phyloP scores from a whole-genome alignment of 2,797 vertebrate genomes.

The Falco naumanni region DNA sequence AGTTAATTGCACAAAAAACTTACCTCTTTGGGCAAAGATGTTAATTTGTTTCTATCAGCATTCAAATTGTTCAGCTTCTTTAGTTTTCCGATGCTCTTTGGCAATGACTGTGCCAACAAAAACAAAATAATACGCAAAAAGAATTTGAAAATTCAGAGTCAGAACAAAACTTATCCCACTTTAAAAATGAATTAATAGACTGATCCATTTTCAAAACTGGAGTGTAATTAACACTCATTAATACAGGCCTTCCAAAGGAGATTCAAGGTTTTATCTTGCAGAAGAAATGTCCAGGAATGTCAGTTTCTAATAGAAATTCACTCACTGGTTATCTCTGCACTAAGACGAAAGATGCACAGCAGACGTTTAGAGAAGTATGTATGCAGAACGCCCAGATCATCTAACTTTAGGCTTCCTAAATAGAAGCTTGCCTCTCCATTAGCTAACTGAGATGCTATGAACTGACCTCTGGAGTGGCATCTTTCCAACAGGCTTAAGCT shows the following conservation, averaged over 20 bases:
- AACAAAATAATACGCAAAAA: not conserved
- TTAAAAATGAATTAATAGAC: not conserved
- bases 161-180: not conserved
- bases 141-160: not conserved
- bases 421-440: not conserved
- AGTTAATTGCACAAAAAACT: conserved; percentile 47
- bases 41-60: conserved; percentile 94
- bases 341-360: not conserved
- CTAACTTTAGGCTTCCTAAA: not conserved
- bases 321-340: not conserved
- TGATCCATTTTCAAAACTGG: not conserved
- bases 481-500: not conserved
- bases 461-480: not conserved
- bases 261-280: not conserved
- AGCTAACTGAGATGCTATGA: not conserved
- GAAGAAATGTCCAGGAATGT: not conserved
- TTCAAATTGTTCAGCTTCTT: conserved; percentile 96
- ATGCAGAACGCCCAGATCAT: not conserved
- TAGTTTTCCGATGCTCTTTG: conserved; percentile 93
- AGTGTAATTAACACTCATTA: not conserved
- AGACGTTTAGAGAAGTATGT: not conserved
- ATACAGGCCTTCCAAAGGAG: not conserved
- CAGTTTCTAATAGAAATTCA: not conserved
- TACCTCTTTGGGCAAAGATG: conserved; percentile 96
- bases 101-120: conserved; percentile 84